phyloP scores from a whole-genome alignment of 2,113 vertebrate genomes.

The Melanotaenia duboulayi region DNA sequence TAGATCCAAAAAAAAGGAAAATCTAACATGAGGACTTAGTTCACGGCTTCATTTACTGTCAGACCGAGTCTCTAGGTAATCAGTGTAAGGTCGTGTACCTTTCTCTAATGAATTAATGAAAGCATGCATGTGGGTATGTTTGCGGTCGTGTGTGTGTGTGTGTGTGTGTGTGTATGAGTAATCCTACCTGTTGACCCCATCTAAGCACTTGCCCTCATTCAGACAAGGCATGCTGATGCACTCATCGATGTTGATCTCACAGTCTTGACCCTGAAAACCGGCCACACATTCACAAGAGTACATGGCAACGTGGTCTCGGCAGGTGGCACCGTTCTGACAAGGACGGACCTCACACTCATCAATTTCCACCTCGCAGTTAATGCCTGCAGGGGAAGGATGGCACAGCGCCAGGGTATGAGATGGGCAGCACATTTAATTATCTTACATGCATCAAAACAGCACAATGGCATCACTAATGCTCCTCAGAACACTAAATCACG shows the following conservation, averaged over 20 bases:
- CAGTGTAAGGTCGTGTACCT: too few relatives aligned
- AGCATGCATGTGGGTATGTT: too few relatives aligned
- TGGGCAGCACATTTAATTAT: slow-evolving; percentile 16
- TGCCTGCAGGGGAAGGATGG: slow-evolving; percentile 76
- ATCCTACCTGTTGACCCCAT: slow-evolving; percentile 88
- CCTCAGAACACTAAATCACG: background rate
- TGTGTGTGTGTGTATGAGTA: slow-evolving; percentile 3
- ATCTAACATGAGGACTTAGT: too few relatives aligned
- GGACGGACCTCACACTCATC: slow-evolving; percentile 89
- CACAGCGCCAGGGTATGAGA: slow-evolving; percentile 27
- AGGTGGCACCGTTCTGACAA: slow-evolving; percentile 90
- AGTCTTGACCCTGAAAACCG: slow-evolving; percentile 87
- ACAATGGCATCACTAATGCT: slow-evolving; percentile 20
- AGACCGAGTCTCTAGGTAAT: too few relatives aligned
- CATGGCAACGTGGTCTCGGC: slow-evolving; percentile 86
- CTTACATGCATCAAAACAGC: slow-evolving; percentile 12
- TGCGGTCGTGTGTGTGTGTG: too few relatives aligned
- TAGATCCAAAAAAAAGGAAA: too few relatives aligned
- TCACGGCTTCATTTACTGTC: too few relatives aligned
- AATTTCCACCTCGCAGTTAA: slow-evolving; percentile 91
- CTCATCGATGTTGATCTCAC: slow-evolving; percentile 90
- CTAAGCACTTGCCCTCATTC: slow-evolving; percentile 84
- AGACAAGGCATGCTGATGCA: slow-evolving; percentile 89
- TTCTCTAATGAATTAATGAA: too few relatives aligned
- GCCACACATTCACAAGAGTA: slow-evolving; percentile 88